Evolutionary conservation across 2,888 invertebrate genomes (phyloP).

Genomic region (Dasypolia templi): DNA sequence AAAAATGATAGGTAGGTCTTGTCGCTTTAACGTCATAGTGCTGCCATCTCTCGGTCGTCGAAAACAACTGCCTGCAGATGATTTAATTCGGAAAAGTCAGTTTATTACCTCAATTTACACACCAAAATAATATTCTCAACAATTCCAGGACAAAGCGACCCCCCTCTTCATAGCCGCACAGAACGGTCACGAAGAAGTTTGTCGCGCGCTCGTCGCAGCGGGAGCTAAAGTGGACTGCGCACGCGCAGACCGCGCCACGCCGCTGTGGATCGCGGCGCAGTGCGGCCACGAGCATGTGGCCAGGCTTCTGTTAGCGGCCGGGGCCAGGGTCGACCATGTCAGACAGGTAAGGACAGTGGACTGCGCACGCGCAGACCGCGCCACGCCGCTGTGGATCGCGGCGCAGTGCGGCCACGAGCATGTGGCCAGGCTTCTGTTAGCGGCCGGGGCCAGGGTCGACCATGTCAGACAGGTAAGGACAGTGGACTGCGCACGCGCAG

Average conservation of each 20-base stretch:
- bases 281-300: constrained; percentile 97
- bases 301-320: constrained; percentile 93
- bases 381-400: constrained; percentile 98
- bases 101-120: background rate
- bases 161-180: constrained; percentile 98
- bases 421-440: constrained; percentile 94
- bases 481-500: constrained; percentile 94
- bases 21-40: too few relatives aligned
- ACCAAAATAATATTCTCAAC: too few relatives aligned
- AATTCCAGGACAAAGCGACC: constrained; percentile 95
- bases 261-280: constrained; percentile 98
- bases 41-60: background rate
- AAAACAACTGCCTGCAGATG: background rate
- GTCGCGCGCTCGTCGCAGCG: constrained; percentile 92
- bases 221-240: constrained; percentile 94
- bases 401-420: constrained; percentile 98
- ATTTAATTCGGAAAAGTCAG: background rate
- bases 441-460: constrained; percentile 95
- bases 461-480: constrained; percentile 92
- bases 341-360: constrained; percentile 93
- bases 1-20: background rate
- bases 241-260: constrained; percentile 96
- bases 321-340: constrained; percentile 94
- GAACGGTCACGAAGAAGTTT: constrained; percentile 96
- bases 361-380: constrained; percentile 94